Base-by-base conservation (phyloP, 2,888 invertebrate species). In the Ariolimax columbianus region DNA sequence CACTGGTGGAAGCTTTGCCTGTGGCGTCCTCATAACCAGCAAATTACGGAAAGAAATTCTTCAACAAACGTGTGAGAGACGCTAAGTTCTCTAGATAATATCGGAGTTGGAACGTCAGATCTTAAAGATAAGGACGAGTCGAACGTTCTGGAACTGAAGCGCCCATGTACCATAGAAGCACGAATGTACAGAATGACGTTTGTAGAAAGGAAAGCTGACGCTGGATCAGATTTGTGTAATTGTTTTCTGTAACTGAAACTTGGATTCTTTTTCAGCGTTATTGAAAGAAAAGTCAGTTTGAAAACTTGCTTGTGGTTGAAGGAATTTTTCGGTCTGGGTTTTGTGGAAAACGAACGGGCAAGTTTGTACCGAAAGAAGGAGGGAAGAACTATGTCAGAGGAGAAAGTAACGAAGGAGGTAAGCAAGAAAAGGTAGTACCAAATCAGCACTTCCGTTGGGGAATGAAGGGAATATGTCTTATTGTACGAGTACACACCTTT, bases 201-300 rank as follows among this genome's bases (percentile, higher is more conserved):
- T 33, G 19, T 51, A 6, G 33, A 51, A 17, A 75, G 23, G 43
- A 75, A 30, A 47, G 23, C 30, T 17, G 33, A 51, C 75, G 2
- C 51, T 43, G 19, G 23, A 75, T 19, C 26, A 0, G 51, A 23
- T 75, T 51, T n/a, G 51, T 47, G 75, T 75, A 75, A 75, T 75
- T 75, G 47, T 75, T 75, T 51, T 75, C 17, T 47, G 75, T 75
- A 47, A 51, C n/a, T 75, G 51, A 75, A 40, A 33, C 30, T 51
- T 1, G 51, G 73, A 30, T 73, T 73, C n/a, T 6, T 6, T 43
- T 73, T n/a, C 73, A 73, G 33, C 30, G 0, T 3, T 2, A 19
- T 66, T 33, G 33, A 14, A 33, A 23, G 14, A 33, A 7, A 66
- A 14, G 33, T 9, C 47, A 47, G 14, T 19, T 19, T 19, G 23